Evolutionary conservation across 1,140 invertebrate species (phyloP).

Genomic region (Cyphomyrmex costatus): DNA sequence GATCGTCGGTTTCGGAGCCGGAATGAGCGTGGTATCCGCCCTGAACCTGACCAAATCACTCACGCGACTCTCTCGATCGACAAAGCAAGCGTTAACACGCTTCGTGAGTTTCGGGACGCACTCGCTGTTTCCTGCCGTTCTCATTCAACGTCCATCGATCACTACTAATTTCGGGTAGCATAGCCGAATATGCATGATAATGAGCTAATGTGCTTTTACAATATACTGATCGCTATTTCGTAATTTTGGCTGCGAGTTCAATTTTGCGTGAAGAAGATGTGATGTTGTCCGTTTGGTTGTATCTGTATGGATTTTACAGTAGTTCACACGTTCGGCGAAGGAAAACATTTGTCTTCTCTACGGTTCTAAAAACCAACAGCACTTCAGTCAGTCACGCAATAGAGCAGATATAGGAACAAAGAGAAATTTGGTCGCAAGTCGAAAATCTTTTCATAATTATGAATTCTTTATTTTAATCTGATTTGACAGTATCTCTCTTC

Average conservation of each 20-base stretch:
- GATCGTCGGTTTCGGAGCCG: constrained; percentile 51
- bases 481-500: not conserved
- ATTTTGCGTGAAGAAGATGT: too few relatives aligned
- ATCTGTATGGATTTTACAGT: not conserved
- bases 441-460: too few relatives aligned
- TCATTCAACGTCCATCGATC: constrained; percentile 55
- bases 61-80: constrained; percentile 58
- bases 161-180: constrained; percentile 43
- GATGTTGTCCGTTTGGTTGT: not conserved
- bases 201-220: constrained; percentile 1
- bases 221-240: not conserved
- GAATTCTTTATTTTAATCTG: too few relatives aligned
- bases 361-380: not conserved
- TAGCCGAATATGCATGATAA: constrained; percentile 10
- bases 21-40: constrained; percentile 37
- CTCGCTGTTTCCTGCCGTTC: constrained; percentile 39
- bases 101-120: constrained; percentile 42
- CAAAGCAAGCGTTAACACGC: constrained; percentile 44
- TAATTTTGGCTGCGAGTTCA: not conserved
- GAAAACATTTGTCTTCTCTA: not conserved
- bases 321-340: not conserved
- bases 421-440: too few relatives aligned
- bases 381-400: not conserved
- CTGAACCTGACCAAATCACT: constrained; percentile 50
- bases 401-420: not conserved